Percentiles rank a stretch among this genome's conserved stretches.
Conservation (phyloP, 2,113 vertebrate species). For the Bungarus multicinctus region DNA sequence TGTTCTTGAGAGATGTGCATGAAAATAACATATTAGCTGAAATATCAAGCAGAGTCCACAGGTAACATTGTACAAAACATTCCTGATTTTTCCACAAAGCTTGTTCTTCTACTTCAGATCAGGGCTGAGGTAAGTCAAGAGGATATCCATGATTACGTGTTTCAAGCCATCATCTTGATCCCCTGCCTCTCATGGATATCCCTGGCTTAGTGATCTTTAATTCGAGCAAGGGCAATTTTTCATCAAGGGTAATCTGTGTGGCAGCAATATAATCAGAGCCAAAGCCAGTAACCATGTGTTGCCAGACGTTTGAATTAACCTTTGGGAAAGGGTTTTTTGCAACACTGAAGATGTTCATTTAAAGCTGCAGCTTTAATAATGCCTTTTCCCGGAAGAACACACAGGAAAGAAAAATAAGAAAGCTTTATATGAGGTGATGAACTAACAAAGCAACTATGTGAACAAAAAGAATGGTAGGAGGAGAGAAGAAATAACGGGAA, state of each 20-base stretch:
- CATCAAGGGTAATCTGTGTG: not conserved
- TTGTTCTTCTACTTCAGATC: not conserved
- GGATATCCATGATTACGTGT: not conserved
- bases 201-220: not conserved
- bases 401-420: not conserved
- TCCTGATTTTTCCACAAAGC: not conserved
- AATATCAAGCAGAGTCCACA: not conserved
- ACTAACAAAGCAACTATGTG: not conserved
- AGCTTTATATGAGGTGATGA: not conserved
- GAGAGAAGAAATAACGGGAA: not conserved
- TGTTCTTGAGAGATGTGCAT: not conserved
- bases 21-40: not conserved
- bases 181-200: not conserved
- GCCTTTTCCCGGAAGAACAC: not conserved
- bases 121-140: not conserved
- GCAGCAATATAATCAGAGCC: not conserved
- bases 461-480: not conserved
- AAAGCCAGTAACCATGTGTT: not conserved
- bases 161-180: not conserved
- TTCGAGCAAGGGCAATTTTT: not conserved
- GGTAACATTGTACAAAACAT: not conserved
- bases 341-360: not conserved
- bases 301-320: not conserved
- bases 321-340: not conserved
- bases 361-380: not conserved